These are phyloP conservation scores for Pararge aegeria DNA, from an alignment of 1,140 invertebrate species.

Conservation along the genomic window DNA sequence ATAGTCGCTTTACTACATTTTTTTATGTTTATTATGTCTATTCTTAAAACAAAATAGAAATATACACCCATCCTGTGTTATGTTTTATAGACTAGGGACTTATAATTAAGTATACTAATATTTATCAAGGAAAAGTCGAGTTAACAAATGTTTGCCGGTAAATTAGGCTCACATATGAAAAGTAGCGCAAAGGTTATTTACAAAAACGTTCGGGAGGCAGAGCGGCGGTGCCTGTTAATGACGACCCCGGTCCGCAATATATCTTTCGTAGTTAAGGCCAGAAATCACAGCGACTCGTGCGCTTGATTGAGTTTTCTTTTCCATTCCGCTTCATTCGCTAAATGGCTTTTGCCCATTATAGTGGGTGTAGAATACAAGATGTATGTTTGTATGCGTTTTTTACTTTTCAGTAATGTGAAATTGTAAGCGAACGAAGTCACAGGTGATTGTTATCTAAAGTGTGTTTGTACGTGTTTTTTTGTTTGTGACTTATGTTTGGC, in stretches of 20 bases:
- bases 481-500: too few species aligned
- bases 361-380: background rate
- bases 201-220: slow-evolving; percentile 46
- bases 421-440: too few species aligned
- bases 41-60: too few species aligned
- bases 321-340: slow-evolving; percentile 72
- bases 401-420: too few species aligned
- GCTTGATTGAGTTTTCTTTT: slow-evolving; percentile 74
- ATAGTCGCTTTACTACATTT: too few species aligned
- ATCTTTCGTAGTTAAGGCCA: slow-evolving; percentile 70
- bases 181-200: slow-evolving; percentile 57
- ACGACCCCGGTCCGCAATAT: slow-evolving; percentile 60
- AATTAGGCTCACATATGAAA: slow-evolving; percentile 63
- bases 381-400: too few species aligned
- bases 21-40: too few species aligned
- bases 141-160: slow-evolving; percentile 35
- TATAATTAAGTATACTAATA: slow-evolving; percentile 22
- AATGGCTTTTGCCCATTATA: slow-evolving; percentile 50
- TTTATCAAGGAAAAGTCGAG: slow-evolving; percentile 27
- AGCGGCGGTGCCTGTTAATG: slow-evolving; percentile 60
- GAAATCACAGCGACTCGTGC: slow-evolving; percentile 70
- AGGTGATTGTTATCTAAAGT: too few species aligned
- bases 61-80: too few species aligned
- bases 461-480: too few species aligned
- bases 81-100: too few species aligned